Conservation (phyloP, 2,797 vertebrate species). For the Halcyon badia region DNA sequence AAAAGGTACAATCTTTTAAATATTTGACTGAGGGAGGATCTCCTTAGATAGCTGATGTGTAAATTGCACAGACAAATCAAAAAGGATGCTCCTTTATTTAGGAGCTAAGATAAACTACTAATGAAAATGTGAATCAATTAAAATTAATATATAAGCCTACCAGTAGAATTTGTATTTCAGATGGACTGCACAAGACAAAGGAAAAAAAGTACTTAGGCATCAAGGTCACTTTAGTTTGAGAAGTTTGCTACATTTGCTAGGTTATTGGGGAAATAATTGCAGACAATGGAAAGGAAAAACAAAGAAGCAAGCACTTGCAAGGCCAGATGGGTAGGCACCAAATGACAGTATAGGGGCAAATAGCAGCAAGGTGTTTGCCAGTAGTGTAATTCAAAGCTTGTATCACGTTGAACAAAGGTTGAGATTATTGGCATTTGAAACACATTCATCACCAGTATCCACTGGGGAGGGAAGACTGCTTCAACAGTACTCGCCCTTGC, state of each 20-base stretch:
- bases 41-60: not conserved
- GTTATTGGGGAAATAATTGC: not conserved
- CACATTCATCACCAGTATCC: not conserved
- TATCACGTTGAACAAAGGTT: not conserved
- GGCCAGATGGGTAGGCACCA: not conserved
- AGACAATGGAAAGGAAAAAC: not conserved
- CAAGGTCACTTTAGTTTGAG: not conserved
- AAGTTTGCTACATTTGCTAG: not conserved
- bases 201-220: not conserved
- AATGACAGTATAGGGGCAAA: not conserved
- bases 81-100: not conserved
- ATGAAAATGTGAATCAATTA: not conserved
- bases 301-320: not conserved
- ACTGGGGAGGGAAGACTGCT: not conserved
- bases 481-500: not conserved
- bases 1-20: not conserved
- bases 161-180: not conserved
- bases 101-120: not conserved
- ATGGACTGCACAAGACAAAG: not conserved
- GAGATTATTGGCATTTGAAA: not conserved
- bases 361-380: not conserved
- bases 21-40: not conserved
- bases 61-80: not conserved
- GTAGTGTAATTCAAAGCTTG: not conserved
- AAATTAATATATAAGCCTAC: not conserved